Base-by-base conservation (phyloP, 1,140 invertebrate species). In the Pogonomyrmex barbatus region DNA sequence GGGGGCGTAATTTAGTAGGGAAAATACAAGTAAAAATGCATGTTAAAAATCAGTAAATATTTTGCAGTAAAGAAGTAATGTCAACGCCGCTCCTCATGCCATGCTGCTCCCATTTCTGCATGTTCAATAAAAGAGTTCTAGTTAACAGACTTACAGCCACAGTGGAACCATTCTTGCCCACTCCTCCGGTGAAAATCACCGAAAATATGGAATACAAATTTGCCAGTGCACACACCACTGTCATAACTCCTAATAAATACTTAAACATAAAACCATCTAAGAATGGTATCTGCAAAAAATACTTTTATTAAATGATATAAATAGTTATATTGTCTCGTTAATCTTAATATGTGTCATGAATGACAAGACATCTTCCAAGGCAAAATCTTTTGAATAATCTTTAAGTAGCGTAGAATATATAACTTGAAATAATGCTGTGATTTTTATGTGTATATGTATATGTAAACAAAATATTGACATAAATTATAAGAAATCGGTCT, bases 121-220 rank as follows among this genome's bases (percentile, higher is more conserved):
- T 92, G 76, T 93, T 89, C 92, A 93, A 93, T 91, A 91, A 91
- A 89, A 84, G 85, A 89, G 82, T 73, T 91, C 91, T 92, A 92
- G 88, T 92, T 93, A 92, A 92, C 89, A 87, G 93, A 97, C 97
- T 98, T 97, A 98, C 97, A 95, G 97, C 97, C 94, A 98, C 97
- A 92, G 97, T 97, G 90, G 97, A 98, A 95, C 99, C 99, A 96
- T 99, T 99, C 96, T 99, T 99, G 92, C 99, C 99, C 91, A 98
- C 97, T 95, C 99, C 99, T 94, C 99, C 99, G 92, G 97, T 97
- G 93, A 98, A 97, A 94, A 99, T 98, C 95, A 98, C 96, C 92
- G 96, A 96, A 94, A 96, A 96, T 91, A 97, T 96, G 93, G 96
- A 95, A 94, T 96, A 96, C 92, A 97, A 94, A 91, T 97, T 96